These are phyloP conservation scores for Prunella strophiata DNA, from an alignment of 2,797 vertebrate genomes.

Conservation along the genomic window DNA sequence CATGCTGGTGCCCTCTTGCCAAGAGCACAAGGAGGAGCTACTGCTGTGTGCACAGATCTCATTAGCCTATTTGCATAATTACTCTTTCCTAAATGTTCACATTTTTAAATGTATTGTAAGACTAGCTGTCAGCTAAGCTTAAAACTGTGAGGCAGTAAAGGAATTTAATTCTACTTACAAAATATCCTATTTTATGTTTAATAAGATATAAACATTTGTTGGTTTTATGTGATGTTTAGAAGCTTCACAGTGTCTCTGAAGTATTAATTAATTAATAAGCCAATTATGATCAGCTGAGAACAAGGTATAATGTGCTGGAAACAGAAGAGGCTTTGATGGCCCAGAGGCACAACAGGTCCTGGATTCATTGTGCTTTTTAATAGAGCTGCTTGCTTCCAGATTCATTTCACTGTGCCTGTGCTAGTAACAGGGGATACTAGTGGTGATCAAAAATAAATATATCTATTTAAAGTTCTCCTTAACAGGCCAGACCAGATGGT, in stretches of 20 bases:
- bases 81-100: neutral
- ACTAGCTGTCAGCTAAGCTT: neutral
- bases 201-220: slow-evolving; percentile 13
- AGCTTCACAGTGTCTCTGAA: neutral
- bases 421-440: neutral
- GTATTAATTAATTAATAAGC: slow-evolving; percentile 40
- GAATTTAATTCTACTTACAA: neutral
- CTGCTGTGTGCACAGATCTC: neutral
- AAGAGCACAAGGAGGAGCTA: neutral
- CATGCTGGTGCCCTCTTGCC: neutral
- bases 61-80: slow-evolving; percentile 27
- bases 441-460: neutral
- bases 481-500: neutral
- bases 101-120: neutral
- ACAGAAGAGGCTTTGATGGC: neutral
- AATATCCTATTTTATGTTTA: neutral
- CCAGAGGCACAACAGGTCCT: neutral
- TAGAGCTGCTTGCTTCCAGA: neutral
- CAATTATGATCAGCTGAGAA: slow-evolving; percentile 17
- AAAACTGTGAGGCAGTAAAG: neutral
- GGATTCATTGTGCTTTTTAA: neutral
- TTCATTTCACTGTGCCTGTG: neutral
- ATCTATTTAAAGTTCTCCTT: neutral
- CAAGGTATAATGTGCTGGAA: slow-evolving; percentile 19
- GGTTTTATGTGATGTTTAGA: neutral